Evolutionary conservation across 2,797 vertebrate genomes (phyloP), one percentile per base, ranked within the genome.

Genomic region (Galagoides demidoff): DNA sequence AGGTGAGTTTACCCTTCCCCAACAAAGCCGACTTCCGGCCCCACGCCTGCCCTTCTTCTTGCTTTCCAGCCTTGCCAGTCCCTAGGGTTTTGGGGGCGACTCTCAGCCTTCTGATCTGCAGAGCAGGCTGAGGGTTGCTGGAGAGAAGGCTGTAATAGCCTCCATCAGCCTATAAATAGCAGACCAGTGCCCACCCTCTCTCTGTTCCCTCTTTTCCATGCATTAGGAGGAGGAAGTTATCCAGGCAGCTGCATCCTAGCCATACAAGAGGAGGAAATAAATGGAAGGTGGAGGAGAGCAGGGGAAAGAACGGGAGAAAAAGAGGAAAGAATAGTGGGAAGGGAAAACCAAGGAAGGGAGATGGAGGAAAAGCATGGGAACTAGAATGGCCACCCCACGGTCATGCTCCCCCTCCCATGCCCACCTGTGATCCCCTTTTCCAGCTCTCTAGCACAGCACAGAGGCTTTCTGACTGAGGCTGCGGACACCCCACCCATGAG

Each of bases 151-250:
- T 43, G 87, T 61, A 78, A 91, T 92, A 96, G 79, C 68, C 68
- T 52, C 49, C 63, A 91, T 55, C 0, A 0, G 31, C 63, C 76
- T 95, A 97, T 95, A 97, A 97, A 97, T 96, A 97, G 92, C 59
- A 77, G 23, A 45, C 39, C 52, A 14, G 84, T 96, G 82, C 85
- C 95, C 95, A 92, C 90, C 93, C 93, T 95, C 70, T 97, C 95
- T 97, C 97, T 96, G 88, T 97, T 97, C 97, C 95, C 93, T 95
- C 96, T 97, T 97, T 97, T 97, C 95, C 97, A 94, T 84, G 85
- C 93, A 94, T n/a, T 92, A 81, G 90, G 83, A 92, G 93, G 59
- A 96, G 78, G 96, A 97, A 97, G 96, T 97, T 86, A 93, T 93
- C 55, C 59, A 86, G 85, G 96, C 96, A 97, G 97, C 96, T 97